Base-by-base conservation (phyloP, 2,797 vertebrate genomes). In the Acanthurus lineatus region DNA sequence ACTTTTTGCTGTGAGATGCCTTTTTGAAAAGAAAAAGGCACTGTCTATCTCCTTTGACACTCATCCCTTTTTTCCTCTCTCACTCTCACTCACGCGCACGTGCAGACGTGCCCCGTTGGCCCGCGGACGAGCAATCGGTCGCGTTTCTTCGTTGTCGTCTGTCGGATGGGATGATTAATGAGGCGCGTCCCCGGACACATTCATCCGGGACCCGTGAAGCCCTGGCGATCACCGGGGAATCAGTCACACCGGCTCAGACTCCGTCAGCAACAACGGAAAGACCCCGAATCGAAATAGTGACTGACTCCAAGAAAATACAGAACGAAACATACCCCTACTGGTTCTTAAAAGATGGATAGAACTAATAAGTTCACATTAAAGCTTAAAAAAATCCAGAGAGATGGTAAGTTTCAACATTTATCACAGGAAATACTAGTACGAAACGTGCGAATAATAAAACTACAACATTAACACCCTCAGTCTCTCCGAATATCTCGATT, bases 101-200 rank as follows among this genome's bases (percentile, higher is more conserved):
- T 45, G 3, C 69, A 60, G 14, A 62, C 57, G 16, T 22, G 14
- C 22, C 25, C 17, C 15, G n/a, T 17, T n/a, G 40, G 22, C 65
- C 4, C 57, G 9, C 42, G 56, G 70, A 60, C 67, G 51, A 40
- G 6, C 66, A 66, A 19, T 66, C 56, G 64, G 72, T 49, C 54
- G 68, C 52, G 44, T 76, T 68, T 79, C 79, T 49, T 35, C 28
- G 69, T 76, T 54, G 84, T 74, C 73, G 76, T 88, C 77, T 83
- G 87, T 83, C 86, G 82, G 79, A 75, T 28, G 65, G 82, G 83
- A 88, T 89, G 93, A 94, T 93, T 88, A 92, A 93, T 93, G 92
- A 92, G 83, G 80, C 81, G 77, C 73, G 62, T 84, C 73, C 74
- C 68, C 82, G 83, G 65, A 86, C 80, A 91, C 92, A 74, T 89